Evolutionary conservation across 2,888 invertebrate species (phyloP).

Genomic region (Papilio demoleus): DNA sequence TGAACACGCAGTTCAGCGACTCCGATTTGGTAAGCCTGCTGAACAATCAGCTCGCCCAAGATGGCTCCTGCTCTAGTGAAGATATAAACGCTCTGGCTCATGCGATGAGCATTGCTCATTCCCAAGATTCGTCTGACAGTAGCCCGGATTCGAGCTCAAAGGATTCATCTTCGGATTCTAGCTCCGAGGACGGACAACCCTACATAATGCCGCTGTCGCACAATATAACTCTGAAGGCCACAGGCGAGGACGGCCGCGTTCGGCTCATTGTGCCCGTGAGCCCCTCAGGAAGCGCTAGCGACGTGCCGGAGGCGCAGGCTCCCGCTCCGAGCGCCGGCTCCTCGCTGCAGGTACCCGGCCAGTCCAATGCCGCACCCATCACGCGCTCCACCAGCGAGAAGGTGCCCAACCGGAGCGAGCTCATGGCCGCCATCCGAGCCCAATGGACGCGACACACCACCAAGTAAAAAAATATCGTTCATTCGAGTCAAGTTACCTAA

Average conservation of each 20-base stretch:
- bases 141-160: constrained; percentile 78
- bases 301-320: constrained; percentile 61
- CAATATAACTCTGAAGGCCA: constrained; percentile 84
- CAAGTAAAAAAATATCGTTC: constrained; percentile 80
- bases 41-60: constrained; percentile 59
- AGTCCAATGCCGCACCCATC: constrained; percentile 85
- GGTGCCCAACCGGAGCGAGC: constrained; percentile 92
- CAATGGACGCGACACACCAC: constrained; percentile 95
- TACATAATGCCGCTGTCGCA: constrained; percentile 88
- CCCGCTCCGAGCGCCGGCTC: constrained; percentile 72
- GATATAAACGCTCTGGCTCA: constrained; percentile 58
- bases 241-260: constrained; percentile 84
- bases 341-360: constrained; percentile 79
- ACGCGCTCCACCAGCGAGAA: constrained; percentile 93
- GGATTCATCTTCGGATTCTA: constrained; percentile 70
- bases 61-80: constrained; percentile 56
- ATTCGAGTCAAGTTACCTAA: constrained; percentile 58
- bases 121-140: constrained; percentile 66
- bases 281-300: constrained; percentile 70
- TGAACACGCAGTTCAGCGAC: constrained; percentile 67
- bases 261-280: constrained; percentile 85
- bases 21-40: constrained; percentile 63
- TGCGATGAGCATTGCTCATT: constrained; percentile 71
- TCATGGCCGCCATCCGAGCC: constrained; percentile 92
- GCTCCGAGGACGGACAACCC: constrained; percentile 76